phyloP scores from a whole-genome alignment of 2,113 vertebrate genomes.

The Tympanuchus pallidicinctus region DNA sequence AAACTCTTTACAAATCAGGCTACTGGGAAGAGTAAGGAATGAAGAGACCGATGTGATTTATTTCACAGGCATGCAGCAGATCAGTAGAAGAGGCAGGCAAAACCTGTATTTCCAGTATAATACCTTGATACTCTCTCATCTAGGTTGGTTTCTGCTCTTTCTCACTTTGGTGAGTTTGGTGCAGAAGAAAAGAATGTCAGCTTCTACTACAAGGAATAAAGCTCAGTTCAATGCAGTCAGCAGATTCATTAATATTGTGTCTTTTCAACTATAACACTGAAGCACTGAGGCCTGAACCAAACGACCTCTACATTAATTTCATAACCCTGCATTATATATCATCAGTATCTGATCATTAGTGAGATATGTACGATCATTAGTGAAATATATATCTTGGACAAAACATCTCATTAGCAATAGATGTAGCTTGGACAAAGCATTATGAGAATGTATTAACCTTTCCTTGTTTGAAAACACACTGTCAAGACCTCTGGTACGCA shows the following conservation, averaged over 20 bases:
- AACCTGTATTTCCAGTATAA: background rate
- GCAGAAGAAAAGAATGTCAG: rapidly evolving
- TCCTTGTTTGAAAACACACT: no score
- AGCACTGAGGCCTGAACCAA: no score
- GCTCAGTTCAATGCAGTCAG: background rate
- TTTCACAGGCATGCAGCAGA: background rate
- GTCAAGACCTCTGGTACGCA: no score
- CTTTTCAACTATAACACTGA: background rate
- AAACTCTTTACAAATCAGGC: background rate
- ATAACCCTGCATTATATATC: no score
- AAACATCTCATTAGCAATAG: no score
- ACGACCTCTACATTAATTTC: no score
- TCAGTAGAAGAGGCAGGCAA: background rate
- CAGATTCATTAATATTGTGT: background rate
- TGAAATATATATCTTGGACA: no score
- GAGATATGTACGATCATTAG: no score
- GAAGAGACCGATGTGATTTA: background rate
- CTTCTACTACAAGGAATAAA: background rate
- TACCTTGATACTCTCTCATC: background rate
- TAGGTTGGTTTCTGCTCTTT: background rate
- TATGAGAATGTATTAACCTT: no score
- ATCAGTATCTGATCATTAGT: no score
- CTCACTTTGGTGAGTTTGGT: background rate
- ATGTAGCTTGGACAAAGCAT: no score
- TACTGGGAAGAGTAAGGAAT: background rate